Evolutionary conservation across 2,888 invertebrate species (phyloP).

Genomic region (Patella ulyssiponensis): DNA sequence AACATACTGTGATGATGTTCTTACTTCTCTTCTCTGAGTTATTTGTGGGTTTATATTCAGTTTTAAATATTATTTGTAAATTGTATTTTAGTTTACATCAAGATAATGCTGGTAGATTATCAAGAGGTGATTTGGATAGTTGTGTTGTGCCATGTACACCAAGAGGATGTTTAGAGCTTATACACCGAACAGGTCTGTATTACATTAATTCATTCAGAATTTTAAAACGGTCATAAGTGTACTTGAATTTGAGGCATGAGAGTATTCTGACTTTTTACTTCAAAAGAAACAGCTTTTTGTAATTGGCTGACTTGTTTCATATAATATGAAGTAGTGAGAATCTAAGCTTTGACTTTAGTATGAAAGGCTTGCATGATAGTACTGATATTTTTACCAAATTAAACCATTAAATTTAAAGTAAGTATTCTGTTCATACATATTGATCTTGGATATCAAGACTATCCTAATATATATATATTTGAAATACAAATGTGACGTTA

Average conservation of each 20-base stretch:
- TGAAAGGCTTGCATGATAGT: too few relatives aligned
- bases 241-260: too few relatives aligned
- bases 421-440: neutral
- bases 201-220: too few relatives aligned
- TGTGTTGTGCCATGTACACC: slow-evolving; percentile 98
- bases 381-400: neutral
- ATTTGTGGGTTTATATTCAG: neutral
- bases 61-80: neutral
- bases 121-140: slow-evolving; percentile 85
- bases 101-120: slow-evolving; percentile 92
- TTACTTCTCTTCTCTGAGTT: neutral
- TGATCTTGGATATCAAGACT: neutral
- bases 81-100: slow-evolving; percentile 81
- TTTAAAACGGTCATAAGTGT: too few relatives aligned
- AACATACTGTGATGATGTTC: too few relatives aligned
- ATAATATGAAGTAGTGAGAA: too few relatives aligned
- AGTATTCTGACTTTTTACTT: too few relatives aligned
- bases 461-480: neutral
- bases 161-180: slow-evolving; percentile 92
- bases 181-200: slow-evolving; percentile 78
- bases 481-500: too few relatives aligned
- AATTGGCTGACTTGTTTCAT: too few relatives aligned
- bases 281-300: too few relatives aligned
- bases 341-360: too few relatives aligned
- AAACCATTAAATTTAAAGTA: neutral